phyloP scores from a whole-genome alignment of 2,113 vertebrate genomes.

The Nicator chloris region DNA sequence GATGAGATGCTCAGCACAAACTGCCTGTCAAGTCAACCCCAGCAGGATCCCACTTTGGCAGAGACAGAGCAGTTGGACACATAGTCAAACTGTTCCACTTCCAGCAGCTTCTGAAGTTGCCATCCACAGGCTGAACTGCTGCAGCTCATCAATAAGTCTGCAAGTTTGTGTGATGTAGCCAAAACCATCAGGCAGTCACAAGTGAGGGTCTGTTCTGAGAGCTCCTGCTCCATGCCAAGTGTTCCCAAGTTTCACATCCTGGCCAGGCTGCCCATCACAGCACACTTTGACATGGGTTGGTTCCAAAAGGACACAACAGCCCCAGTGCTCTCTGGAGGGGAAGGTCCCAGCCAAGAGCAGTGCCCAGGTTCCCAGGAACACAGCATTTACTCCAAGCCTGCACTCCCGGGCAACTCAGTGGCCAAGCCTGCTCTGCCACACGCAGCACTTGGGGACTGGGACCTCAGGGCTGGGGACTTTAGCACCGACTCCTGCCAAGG shows the following conservation, averaged over 20 bases:
- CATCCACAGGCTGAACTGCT: not conserved
- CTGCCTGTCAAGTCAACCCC: not conserved
- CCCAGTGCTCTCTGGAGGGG: not conserved
- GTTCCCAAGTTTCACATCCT: not conserved
- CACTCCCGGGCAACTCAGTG: not conserved
- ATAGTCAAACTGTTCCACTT: not conserved
- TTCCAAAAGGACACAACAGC: not conserved
- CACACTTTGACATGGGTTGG: not conserved
- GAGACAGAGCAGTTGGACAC: not conserved
- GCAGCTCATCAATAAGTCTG: not conserved
- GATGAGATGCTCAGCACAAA: not conserved
- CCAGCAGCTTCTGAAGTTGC: not conserved
- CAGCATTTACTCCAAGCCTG: not conserved
- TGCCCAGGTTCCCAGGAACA: not conserved
- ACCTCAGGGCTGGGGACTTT: not conserved
- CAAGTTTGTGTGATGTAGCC: not conserved
- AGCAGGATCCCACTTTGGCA: not conserved
- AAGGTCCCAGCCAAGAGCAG: not conserved
- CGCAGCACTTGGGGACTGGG: fast-evolving
- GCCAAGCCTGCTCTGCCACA: not conserved
- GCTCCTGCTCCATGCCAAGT: not conserved
- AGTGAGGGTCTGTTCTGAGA: not conserved
- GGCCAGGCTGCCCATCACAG: not conserved
- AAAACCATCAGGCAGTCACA: not conserved
- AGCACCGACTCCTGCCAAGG: not conserved